These are phyloP conservation scores for Sylvia borin DNA, from an alignment of 2,797 vertebrate genomes.

Conservation along the genomic window DNA sequence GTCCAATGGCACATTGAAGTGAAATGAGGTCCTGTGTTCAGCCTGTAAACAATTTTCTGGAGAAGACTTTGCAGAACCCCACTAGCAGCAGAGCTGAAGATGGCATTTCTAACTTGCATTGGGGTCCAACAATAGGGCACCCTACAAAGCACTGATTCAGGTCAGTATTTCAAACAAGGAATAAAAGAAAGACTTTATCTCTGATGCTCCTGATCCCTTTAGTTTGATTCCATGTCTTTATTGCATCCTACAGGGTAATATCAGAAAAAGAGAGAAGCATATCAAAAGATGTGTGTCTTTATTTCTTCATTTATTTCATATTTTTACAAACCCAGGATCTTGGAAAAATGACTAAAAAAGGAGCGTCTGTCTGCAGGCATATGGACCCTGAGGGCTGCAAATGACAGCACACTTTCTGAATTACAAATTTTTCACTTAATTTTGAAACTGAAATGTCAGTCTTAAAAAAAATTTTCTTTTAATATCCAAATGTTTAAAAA, in stretches of 20 bases:
- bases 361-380: not conserved
- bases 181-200: not conserved
- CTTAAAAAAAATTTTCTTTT: not conserved
- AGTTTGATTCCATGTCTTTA: not conserved
- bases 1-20: not conserved
- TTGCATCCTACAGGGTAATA: not conserved
- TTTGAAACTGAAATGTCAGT: constrained; percentile 4
- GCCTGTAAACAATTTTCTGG: not conserved
- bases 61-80: not conserved
- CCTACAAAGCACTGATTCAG: not conserved
- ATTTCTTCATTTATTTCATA: not conserved
- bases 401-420: not conserved
- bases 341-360: not conserved
- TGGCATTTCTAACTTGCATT: not conserved
- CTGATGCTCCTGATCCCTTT: not conserved
- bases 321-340: not conserved
- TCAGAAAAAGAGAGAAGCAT: not conserved
- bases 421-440: constrained; percentile 5
- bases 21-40: not conserved
- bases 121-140: not conserved
- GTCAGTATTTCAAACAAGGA: not conserved
- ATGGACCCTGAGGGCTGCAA: not conserved
- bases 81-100: not conserved
- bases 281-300: not conserved
- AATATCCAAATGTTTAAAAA: not conserved